Percentiles rank a stretch among this genome's conserved stretches.
Evolutionary conservation across 2,797 vertebrate species (phyloP).

Genomic region (Nyctalus aviator): DNA sequence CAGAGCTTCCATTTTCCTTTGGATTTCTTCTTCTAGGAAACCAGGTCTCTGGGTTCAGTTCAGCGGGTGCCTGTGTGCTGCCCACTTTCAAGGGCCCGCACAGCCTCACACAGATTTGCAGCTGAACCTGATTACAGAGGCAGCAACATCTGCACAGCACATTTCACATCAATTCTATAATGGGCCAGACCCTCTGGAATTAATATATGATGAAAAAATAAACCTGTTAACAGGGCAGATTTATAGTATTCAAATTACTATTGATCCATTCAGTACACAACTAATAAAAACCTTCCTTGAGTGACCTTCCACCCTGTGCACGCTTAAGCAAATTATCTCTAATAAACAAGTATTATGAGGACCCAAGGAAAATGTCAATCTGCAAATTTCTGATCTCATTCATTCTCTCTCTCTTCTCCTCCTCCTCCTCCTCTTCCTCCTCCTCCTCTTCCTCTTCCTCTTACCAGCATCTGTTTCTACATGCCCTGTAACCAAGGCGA

Average conservation of each 20-base stretch:
- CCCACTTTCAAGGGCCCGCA: not conserved
- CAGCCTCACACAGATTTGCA: not conserved
- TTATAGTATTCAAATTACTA: conserved; percentile 87
- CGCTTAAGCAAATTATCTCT: conserved; percentile 85
- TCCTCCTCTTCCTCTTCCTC: no score
- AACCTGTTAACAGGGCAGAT: conserved; percentile 85
- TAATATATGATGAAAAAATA: conserved; percentile 86
- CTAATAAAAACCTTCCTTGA: conserved; percentile 80
- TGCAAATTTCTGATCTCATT: conserved; percentile 62
- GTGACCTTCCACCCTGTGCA: conserved; percentile 78
- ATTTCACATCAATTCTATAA: conserved; percentile 56
- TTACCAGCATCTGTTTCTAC: not conserved
- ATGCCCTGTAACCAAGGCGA: no score
- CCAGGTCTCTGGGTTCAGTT: not conserved
- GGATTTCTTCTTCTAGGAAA: not conserved
- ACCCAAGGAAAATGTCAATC: conserved; percentile 78
- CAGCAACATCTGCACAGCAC: conserved; percentile 35
- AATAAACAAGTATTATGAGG: conserved; percentile 83
- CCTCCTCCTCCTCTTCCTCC: no score
- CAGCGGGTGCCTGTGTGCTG: accelerated
- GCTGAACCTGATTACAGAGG: not conserved
- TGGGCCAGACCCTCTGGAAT: conserved; percentile 76
- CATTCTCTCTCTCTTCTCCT: not conserved
- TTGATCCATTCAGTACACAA: conserved; percentile 82
- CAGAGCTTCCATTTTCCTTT: not conserved